phyloP scores from a whole-genome alignment of 2,888 invertebrate species.

The Anticlea derivata region DNA sequence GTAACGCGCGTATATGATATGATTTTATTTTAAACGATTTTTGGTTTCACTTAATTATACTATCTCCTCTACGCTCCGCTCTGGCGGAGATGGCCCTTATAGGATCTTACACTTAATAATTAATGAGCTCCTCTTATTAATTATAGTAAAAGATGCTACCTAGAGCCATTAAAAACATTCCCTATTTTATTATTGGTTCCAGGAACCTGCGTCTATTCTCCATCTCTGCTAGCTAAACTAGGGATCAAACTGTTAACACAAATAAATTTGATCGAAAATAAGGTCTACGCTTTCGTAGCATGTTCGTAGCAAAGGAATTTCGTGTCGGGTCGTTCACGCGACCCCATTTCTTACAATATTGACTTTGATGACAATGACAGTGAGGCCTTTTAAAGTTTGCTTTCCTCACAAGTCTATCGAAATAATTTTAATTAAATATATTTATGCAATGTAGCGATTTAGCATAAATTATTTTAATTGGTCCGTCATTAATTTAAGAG shows the following conservation, averaged over 20 bases:
- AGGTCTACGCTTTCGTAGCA: constrained; percentile 27
- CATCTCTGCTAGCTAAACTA: constrained; percentile 18
- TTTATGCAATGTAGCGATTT: constrained; percentile 33
- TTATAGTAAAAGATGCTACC: too few relatives aligned
- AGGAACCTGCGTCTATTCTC: constrained; percentile 53
- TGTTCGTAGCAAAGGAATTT: constrained; percentile 15
- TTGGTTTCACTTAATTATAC: too few relatives aligned
- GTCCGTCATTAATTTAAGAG: constrained; percentile 35
- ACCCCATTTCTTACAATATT: neutral
- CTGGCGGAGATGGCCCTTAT: too few relatives aligned
- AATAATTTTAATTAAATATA: constrained; percentile 26
- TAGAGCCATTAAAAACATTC: constrained; percentile 56
- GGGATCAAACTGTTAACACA: constrained; percentile 13
- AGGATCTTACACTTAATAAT: too few relatives aligned
- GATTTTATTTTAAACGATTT: too few relatives aligned
- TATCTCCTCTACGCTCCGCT: too few relatives aligned
- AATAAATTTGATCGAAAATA: too few relatives aligned
- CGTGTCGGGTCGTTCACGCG: neutral
- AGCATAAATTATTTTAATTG: constrained; percentile 40
- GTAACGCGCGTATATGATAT: too few relatives aligned
- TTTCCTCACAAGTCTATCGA: constrained; percentile 37
- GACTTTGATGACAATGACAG: neutral
- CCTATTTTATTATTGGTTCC: constrained; percentile 72
- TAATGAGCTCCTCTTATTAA: too few relatives aligned
- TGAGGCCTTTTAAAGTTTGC: neutral